Conservation (phyloP, 2,113 vertebrate genomes). For the Bubo blakistoni region DNA sequence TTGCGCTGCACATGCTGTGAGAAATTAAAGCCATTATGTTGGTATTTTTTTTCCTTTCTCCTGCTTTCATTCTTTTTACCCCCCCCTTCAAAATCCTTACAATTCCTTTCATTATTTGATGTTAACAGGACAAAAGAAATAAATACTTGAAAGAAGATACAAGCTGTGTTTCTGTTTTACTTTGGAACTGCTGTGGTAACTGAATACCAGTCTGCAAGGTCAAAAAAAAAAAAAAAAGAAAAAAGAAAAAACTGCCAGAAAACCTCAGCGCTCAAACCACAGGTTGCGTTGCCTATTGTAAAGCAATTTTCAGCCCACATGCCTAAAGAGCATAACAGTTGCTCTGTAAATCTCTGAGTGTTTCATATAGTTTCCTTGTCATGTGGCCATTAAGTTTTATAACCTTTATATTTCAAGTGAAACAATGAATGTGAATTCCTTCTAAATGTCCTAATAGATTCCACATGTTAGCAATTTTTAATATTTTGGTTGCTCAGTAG, state of each 20-base stretch:
- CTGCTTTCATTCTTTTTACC: constrained; percentile 17
- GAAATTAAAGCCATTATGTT: constrained; percentile 27
- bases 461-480: neutral
- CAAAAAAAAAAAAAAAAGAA: neutral
- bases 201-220: constrained; percentile 34
- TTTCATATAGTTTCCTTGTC: constrained; percentile 64
- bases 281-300: neutral
- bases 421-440: neutral
- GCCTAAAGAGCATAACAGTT: neutral
- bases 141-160: constrained; percentile 52
- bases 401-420: constrained; percentile 9
- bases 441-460: neutral
- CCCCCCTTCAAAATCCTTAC: constrained; percentile 23
- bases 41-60: neutral
- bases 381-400: constrained; percentile 25
- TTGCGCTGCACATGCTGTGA: constrained; percentile 47
- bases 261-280: neutral
- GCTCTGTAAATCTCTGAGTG: constrained; percentile 64
- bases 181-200: constrained; percentile 56
- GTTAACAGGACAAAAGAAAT: constrained; percentile 67
- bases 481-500: neutral
- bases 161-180: constrained; percentile 61
- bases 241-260: neutral
- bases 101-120: constrained; percentile 68
- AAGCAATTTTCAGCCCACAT: constrained; percentile 25